phyloP scores from a whole-genome alignment of 1,140 invertebrate species.

The Stratiolaelaps scimitus region DNA sequence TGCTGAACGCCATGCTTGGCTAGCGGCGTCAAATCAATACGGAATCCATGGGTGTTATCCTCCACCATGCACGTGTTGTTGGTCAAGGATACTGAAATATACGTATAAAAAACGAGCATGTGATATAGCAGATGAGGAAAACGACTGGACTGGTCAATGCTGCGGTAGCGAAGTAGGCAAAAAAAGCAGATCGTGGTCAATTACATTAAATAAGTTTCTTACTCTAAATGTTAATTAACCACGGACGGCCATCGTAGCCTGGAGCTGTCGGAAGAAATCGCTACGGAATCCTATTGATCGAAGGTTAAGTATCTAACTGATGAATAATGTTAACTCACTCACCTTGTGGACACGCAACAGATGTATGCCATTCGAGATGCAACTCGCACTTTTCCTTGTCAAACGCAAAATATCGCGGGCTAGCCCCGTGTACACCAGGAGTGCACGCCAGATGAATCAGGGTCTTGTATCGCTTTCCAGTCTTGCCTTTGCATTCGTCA shows the following conservation, averaged over 20 bases:
- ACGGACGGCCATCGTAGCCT: too few relatives aligned
- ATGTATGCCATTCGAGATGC: conserved; percentile 42
- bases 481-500: conserved; percentile 15
- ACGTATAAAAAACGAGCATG: too few relatives aligned
- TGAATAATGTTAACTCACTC: neutral
- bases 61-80: conserved; percentile 1
- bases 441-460: conserved; percentile 36
- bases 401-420: conserved; percentile 37
- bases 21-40: conserved; percentile 40
- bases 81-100: conserved; percentile 32
- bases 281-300: too few relatives aligned
- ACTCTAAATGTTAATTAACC: conserved; percentile 30
- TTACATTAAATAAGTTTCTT: conserved; percentile 39
- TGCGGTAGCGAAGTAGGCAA: neutral
- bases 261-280: too few relatives aligned
- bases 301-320: too few relatives aligned
- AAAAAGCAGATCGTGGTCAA: conserved; percentile 36
- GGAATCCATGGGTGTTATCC: conserved; percentile 34
- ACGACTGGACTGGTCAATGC: too few relatives aligned
- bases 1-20: conserved; percentile 34
- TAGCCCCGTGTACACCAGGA: conserved; percentile 35
- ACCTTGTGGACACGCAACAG: conserved; percentile 40
- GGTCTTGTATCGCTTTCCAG: conserved; percentile 28
- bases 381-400: conserved; percentile 38
- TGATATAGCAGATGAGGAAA: neutral